Evolutionary conservation across 2,888 invertebrate species (phyloP), one percentile per base, ranked within the genome.

Genomic region (Plebejus argus): DNA sequence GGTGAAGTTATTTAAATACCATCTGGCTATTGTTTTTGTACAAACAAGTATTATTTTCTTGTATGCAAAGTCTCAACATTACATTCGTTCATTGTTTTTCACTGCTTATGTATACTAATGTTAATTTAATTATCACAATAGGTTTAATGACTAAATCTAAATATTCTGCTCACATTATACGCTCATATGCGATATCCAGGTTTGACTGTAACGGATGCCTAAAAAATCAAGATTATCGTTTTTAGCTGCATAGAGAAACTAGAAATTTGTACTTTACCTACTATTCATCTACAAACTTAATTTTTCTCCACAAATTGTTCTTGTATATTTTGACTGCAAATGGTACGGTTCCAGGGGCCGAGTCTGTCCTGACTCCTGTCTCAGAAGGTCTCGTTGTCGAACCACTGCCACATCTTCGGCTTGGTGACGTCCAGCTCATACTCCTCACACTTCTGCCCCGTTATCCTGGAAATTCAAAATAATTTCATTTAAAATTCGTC

Each of bases 391-490:
- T 95, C 94, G 81, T 91, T 95, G 82, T 96, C 95, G 79, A 96
- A 95, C 96, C 96, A 96, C 84, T 96, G 95, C 92, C 95, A 95
- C 86, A 91, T 93, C 82, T 91, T 91, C 0, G 91, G 88, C 80
- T 92, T 90, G 0, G 89, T 88, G 82, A 89, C 87, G 81, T 95
- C 94, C 79, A 95, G 83, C 78, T 94, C 91, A 80, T 96, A 96
- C 58, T 94, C 92, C 70, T 93, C 88, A 79, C 95, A 95, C 81
- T 95, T 94, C 78, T 90, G 90, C 0, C 94, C 91, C 0, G 94
- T 94, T 81, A 93, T 88, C 82, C 93, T 93, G 88, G 5, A 87
- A 87, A 77, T 76, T 20, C 8, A 20, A 28, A 28, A 28, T 28
- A 28, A 28, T 28, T 28, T 28, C 1, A 28, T 28, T 28, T 28